Evolutionary conservation across 2,113 vertebrate genomes (phyloP).

Genomic region (Rhinichthys klamathensis): DNA sequence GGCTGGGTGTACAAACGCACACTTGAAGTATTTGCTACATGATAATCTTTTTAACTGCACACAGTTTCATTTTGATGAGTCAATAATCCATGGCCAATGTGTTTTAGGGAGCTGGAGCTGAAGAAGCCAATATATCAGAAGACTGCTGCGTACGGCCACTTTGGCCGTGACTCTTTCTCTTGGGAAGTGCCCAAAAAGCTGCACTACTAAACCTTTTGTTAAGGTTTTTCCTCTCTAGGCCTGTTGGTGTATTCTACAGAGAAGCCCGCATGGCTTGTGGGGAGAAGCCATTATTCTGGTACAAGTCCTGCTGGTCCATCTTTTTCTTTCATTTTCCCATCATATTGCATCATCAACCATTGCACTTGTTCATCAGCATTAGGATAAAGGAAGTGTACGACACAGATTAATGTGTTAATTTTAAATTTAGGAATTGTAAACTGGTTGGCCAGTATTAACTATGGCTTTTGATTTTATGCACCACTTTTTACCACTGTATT

Average conservation of each 20-base stretch:
- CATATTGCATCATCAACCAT: background rate
- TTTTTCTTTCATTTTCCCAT: background rate
- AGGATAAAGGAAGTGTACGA: background rate
- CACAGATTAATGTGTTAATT: background rate
- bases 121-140: constrained; percentile 98
- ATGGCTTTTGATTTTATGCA: background rate
- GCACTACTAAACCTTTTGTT: constrained; percentile 88
- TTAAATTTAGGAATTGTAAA: background rate
- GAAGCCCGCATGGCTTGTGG: constrained; percentile 87
- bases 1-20: constrained; percentile 42
- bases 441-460: constrained; percentile 1
- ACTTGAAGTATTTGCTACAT: constrained; percentile 18
- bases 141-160: constrained; percentile 97
- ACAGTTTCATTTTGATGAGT: constrained; percentile 53
- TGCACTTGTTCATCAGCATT: constrained; percentile 10
- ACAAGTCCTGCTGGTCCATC: constrained; percentile 49
- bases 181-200: constrained; percentile 98
- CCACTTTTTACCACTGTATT: constrained; percentile 12
- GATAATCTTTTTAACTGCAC: constrained; percentile 42
- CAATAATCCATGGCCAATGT: constrained; percentile 90
- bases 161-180: constrained; percentile 96
- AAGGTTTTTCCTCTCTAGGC: constrained; percentile 87
- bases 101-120: constrained; percentile 99
- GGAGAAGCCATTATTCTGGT: constrained; percentile 77
- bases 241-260: constrained; percentile 95